Base-by-base conservation (phyloP, 2,888 invertebrate genomes). In the Polylopha cassiicola region DNA sequence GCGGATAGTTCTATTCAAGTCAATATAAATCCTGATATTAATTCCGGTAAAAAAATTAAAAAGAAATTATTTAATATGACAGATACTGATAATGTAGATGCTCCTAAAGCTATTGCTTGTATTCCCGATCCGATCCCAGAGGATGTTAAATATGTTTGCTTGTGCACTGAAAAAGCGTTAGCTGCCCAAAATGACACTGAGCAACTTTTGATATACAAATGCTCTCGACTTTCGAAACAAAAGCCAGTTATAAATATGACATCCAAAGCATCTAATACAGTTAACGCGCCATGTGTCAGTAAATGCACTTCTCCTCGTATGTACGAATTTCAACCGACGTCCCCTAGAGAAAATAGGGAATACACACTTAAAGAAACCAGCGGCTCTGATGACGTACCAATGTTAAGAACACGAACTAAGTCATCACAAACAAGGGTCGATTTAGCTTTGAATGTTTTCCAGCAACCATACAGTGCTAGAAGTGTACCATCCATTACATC, bases 1-100 rank as follows among this genome's bases (percentile, higher is more conserved):
- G 51, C 57, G 36, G 80, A 82, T 36, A 79, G 77, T 54, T 68
- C 77, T 31, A 68, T 77, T 21, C 81, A 81, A 56, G 77, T 77
- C 0, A 67, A 71, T 47, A 55, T 73, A 28, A 60, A 62, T 31
- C 47, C 47, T 43, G 37, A 49, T 14, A 49, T 51, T 30, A 51
- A 58, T 13, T 42, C 50, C 29, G n/a, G 9, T 7, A 15, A 32
- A 24, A 6, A 20, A 11, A 13, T 9, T 13, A 1, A 10, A 20
- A 1, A 8, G 14, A 28, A 15, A 15, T 17, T 11, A 6, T 2
- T 18, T 14, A 28, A 15, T 9, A 29, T 17, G n/a, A 7, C 4
- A 7, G 11, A 21, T 8, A 4, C 6, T 21, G 10, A 18, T n/a
- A n/a, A n/a, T n/a, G n/a, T n/a, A n/a, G n/a, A n/a, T n/a, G n/a